These are phyloP conservation scores for Tadarida brasiliensis DNA, from an alignment of 2,797 vertebrate species.

Conservation along the genomic window DNA sequence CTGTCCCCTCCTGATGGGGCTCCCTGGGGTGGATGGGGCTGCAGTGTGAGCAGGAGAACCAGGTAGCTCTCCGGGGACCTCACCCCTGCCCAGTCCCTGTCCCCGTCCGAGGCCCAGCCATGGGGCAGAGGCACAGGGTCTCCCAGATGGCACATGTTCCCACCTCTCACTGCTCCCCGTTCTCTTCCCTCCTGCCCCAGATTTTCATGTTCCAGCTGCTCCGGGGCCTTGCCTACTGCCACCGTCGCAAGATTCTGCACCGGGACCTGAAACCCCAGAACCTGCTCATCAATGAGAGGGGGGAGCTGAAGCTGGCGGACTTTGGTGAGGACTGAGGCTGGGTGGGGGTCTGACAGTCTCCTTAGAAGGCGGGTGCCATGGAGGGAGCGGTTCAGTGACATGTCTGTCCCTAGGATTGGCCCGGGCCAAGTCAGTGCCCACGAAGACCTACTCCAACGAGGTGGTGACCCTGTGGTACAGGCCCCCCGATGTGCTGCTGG, in stretches of 20 bases:
- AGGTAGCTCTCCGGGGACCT: neutral
- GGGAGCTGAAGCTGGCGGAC: constrained; percentile 97
- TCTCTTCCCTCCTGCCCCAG: constrained; percentile 82
- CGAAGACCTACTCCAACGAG: constrained; percentile 98
- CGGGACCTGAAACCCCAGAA: constrained; percentile 98
- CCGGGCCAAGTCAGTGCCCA: constrained; percentile 94
- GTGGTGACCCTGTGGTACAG: constrained; percentile 99
- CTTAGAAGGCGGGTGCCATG: fast-evolving
- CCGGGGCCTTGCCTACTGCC: constrained; percentile 96
- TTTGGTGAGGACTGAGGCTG: constrained; percentile 91
- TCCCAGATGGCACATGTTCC: fast-evolving
- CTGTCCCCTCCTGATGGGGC: neutral
- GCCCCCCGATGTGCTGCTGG: constrained; percentile 96
- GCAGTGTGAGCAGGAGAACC: neutral
- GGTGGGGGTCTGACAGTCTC: neutral
- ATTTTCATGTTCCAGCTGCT: constrained; percentile 99
- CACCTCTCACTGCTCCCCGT: neutral
- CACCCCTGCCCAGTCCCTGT: too few species aligned
- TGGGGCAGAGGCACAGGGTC: neutral
- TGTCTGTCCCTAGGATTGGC: constrained; percentile 88
- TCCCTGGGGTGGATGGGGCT: neutral
- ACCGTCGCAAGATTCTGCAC: constrained; percentile 96
- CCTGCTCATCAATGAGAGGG: constrained; percentile 96
- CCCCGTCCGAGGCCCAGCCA: neutral
- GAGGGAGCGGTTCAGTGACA: neutral